Evolutionary conservation across 2,888 invertebrate genomes (phyloP), one percentile per base, ranked within the genome.

Genomic region (Lysandra coridon): DNA sequence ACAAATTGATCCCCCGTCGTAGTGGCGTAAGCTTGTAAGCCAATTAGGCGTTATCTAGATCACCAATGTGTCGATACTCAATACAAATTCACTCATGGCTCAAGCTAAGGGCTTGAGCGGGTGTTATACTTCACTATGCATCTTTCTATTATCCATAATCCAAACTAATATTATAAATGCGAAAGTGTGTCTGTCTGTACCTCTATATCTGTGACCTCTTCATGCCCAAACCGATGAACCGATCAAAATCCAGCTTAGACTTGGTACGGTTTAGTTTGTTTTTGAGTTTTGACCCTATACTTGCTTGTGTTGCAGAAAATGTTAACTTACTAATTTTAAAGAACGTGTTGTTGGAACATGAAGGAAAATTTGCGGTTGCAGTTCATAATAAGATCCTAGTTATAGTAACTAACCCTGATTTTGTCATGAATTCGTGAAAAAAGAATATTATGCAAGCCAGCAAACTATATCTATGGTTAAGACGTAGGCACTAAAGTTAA

Each of bases 11-110:
- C 37, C 69, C 69, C 69, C 37, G 30, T 69, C 69, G 17, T 33
- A 69, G 30, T 69, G 69, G 2, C 14, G 37, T 69, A 33, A 69
- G 69, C 69, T 33, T 37, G 4, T 69, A 69, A 69, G 33, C 69
- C 69, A 69, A 69, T 69, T 69, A 69, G 69, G 5, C 69, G 37
- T 69, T 69, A 69, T 69, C 69, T 69, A 37, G 69, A 69, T 69
- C 69, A 14, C 69, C 69, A 69, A 69, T 69, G 37, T 69, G 69
- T 69, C 69, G 69, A 69, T 37, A 69, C 14, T 64, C 69, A 17
- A 69, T 69, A 69, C 69, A 69, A 64, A 30, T 64, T 64, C 64
- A 64, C 64, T 64, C 23, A 30, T 23, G 30, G 64, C 12, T 12
- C 64, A 4, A 69, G 14, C 30, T 69, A 17, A 69, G 4, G 33